A percentile compares a stretch with the other conserved stretches of the same genome.
phyloP scores from a whole-genome alignment of 2,888 invertebrate genomes.

The Zaprionus bogoriensis region DNA sequence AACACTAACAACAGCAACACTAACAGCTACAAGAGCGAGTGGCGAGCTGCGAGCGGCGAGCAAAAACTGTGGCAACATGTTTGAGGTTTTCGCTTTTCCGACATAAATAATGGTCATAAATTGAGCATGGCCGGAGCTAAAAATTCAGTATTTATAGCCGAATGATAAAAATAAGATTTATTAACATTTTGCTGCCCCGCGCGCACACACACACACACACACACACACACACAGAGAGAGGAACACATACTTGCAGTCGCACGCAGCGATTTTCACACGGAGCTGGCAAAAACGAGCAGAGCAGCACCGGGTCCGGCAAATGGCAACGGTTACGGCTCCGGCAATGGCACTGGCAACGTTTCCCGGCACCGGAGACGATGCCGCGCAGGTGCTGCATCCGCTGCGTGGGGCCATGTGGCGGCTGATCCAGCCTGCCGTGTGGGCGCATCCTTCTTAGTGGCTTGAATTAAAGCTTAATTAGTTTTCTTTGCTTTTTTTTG shows the following conservation, averaged over 20 bases:
- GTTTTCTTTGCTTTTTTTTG: no score
- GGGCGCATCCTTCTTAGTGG: background rate
- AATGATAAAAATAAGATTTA: slow-evolving; percentile 84
- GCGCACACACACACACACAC: slow-evolving; percentile 38
- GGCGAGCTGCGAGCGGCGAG: slow-evolving; percentile 3
- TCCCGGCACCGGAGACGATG: slow-evolving; percentile 48
- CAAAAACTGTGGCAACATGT: slow-evolving; percentile 77
- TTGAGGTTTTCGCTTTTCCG: slow-evolving; percentile 80
- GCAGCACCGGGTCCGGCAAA: slow-evolving; percentile 17
- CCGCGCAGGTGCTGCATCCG: slow-evolving; percentile 70
- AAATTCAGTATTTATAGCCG: slow-evolving; percentile 83
- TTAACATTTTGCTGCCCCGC: slow-evolving; percentile 81
- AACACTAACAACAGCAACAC: slow-evolving; percentile 1
- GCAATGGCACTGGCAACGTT: background rate
- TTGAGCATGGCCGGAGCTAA: slow-evolving; percentile 83
- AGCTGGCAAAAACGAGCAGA: slow-evolving; percentile 21
- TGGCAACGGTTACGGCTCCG: no score
- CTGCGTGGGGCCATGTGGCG: slow-evolving; percentile 58
- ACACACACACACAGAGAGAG: slow-evolving; percentile 7
- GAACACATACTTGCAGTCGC: slow-evolving; percentile 24
- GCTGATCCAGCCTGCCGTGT: slow-evolving; percentile 60
- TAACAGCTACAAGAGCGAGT: no score
- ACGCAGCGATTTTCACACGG: slow-evolving; percentile 48
- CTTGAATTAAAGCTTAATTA: slow-evolving; percentile 51
- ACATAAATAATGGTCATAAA: slow-evolving; percentile 83